These are phyloP conservation scores for Malurus splendens DNA, from an alignment of 2,797 vertebrate genomes.

Conservation along the genomic window DNA sequence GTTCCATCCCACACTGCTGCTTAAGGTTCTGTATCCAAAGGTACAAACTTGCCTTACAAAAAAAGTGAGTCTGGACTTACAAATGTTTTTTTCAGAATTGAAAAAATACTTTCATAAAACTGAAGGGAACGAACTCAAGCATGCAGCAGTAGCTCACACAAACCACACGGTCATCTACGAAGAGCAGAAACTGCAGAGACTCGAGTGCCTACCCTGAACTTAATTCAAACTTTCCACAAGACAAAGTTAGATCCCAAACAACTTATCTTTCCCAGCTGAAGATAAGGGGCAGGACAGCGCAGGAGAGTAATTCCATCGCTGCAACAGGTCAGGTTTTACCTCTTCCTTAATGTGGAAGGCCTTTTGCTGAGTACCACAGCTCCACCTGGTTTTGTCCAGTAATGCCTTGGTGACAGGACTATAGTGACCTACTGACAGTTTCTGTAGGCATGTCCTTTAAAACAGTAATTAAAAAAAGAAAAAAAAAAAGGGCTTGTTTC, in stretches of 20 bases:
- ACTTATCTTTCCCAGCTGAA: slow-evolving; percentile 18
- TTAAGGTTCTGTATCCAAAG: slow-evolving; percentile 58
- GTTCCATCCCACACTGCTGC: slow-evolving; percentile 65
- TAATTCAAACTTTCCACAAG: not conserved
- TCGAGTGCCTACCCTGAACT: not conserved
- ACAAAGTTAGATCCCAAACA: not conserved
- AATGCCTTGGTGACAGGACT: not conserved
- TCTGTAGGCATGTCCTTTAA: not conserved
- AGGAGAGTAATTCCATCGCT: not conserved
- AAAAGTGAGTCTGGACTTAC: slow-evolving; percentile 27
- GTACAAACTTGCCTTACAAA: slow-evolving; percentile 59
- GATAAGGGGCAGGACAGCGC: not conserved
- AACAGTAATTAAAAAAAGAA: not conserved
- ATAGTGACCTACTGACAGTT: not conserved
- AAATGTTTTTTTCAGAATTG: slow-evolving; percentile 27
- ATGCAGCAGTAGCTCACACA: slow-evolving; percentile 59
- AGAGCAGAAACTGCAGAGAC: slow-evolving; percentile 40
- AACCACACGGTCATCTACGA: not conserved
- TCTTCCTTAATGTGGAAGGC: not conserved
- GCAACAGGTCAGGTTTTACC: not conserved
- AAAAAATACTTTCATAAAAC: slow-evolving; percentile 49
- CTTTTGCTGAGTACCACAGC: not conserved
- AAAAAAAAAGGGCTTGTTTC: not conserved
- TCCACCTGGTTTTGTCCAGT: not conserved
- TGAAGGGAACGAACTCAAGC: slow-evolving; percentile 53